Base-by-base conservation (phyloP, 1,140 invertebrate genomes). In the Aphelinus atriplicis region DNA sequence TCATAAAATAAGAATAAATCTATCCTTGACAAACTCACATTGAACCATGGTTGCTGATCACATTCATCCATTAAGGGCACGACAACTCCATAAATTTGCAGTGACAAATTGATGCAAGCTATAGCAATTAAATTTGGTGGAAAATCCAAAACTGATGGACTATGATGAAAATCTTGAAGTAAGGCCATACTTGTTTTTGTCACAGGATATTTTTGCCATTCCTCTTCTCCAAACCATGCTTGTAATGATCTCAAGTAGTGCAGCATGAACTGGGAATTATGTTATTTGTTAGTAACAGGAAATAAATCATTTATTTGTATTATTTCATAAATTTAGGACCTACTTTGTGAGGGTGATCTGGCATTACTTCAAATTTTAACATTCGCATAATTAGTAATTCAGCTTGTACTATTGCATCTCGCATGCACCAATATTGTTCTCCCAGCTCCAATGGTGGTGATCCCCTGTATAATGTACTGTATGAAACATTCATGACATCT, bases 161-260 rank as follows among this genome's bases (percentile, higher is more conserved):
- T 93, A 87, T 96, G 95, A 86, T 97, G 95, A 83, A 96, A 96
- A 88, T 98, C 96, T 90, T 96, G 94, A 55, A 97, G 83, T 80
- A 97, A 92, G 1, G 94, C 92, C 89, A 95, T 95, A 45, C 95
- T 91, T 1, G 94, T 93, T 77, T 93, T 91, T 7, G 94, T 91
- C 9, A 96, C 89, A 1, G 95, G 95, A 73, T 92, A 89, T 68
- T 92, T 90, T 62, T 91, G 91, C 93, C 94, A 95, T 64, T 92
- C 90, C 43, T 92, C 90, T 47, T 92, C 87, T 1, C 93, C 91
- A 79, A 97, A 91, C 96, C 96, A 97, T 78, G 91, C 92, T 90
- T 95, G 92, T n/a, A 97, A 84, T 0, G 95, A 94, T 80, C 93
- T 92, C 78, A 97, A 87, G 83, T 97, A 98, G 83, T 97, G 95